Evolutionary conservation across 2,113 vertebrate genomes (phyloP).

Genomic region (Poeciliopsis turrubarensis): DNA sequence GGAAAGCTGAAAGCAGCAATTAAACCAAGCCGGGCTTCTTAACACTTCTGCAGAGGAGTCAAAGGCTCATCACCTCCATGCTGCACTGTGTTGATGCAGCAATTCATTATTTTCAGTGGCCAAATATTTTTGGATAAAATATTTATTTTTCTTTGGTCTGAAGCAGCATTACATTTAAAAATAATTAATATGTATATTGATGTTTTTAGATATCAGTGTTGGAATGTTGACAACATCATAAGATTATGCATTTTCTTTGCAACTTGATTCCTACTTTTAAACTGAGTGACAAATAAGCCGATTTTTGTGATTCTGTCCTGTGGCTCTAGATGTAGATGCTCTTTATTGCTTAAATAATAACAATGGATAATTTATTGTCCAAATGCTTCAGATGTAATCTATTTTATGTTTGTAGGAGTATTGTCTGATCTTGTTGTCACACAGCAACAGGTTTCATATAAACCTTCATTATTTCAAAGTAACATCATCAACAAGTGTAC

Average conservation of each 20-base stretch:
- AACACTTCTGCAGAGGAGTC: background rate
- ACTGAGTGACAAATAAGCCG: constrained; percentile 1
- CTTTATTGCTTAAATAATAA: constrained; percentile 18
- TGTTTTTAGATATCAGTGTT: no score
- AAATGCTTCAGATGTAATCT: background rate
- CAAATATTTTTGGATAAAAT: background rate
- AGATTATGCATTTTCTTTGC: background rate
- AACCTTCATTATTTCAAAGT: background rate
- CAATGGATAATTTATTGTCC: background rate
- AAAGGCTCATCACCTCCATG: background rate
- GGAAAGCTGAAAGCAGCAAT: background rate
- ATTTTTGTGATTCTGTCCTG: constrained; percentile 15
- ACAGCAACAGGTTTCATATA: background rate
- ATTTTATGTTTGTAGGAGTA: background rate
- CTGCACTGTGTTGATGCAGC: background rate
- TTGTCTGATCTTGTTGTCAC: background rate
- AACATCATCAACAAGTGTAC: background rate
- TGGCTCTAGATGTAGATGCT: background rate
- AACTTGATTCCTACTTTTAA: background rate
- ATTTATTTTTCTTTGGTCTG: background rate
- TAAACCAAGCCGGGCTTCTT: background rate
- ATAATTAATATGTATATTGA: background rate
- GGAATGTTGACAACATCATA: no score
- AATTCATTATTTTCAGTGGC: background rate
- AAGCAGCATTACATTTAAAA: background rate